Conservation (phyloP, 2,797 vertebrate species). For the Tadarida brasiliensis region DNA sequence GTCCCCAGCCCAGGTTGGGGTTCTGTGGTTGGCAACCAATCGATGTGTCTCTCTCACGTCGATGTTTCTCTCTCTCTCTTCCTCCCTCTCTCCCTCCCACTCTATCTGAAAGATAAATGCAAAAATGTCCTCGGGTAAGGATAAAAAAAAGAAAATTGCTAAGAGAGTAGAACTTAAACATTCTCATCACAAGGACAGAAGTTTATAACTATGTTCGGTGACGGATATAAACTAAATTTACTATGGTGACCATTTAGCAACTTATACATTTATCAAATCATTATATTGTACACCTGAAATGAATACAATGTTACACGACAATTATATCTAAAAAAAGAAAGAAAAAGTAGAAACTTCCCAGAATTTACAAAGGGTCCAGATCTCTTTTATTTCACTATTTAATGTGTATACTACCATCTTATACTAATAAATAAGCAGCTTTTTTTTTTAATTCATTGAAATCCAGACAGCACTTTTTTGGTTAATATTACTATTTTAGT, state of each 20-base stretch:
- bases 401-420: neutral
- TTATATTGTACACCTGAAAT: neutral
- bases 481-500: neutral
- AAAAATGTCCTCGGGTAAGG: no score
- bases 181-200: neutral
- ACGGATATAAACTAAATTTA: neutral
- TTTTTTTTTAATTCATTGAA: neutral
- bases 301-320: neutral
- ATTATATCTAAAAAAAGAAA: neutral
- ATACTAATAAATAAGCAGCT: neutral
- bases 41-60: no score
- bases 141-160: neutral
- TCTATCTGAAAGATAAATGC: no score
- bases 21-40: no score
- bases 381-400: neutral
- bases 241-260: neutral
- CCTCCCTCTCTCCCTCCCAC: no score
- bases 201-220: neutral
- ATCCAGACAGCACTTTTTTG: neutral
- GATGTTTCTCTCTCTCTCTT: no score
- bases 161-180: neutral
- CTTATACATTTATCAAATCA: neutral
- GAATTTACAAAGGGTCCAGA: neutral
- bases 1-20: no score
- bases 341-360: neutral